Base-by-base conservation (phyloP, 1,140 invertebrate species). In the Drosophila burlai region DNA sequence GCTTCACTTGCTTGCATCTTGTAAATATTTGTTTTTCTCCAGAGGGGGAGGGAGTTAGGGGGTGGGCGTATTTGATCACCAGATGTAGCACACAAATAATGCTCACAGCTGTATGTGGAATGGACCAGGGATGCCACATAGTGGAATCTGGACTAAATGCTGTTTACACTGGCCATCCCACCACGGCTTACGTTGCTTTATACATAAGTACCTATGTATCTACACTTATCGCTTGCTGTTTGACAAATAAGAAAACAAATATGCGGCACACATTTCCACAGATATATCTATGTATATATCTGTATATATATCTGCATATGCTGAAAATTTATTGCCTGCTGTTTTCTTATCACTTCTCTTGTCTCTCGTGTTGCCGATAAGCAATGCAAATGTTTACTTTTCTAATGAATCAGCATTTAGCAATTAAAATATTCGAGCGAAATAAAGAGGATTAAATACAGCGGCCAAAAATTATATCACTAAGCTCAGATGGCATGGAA, bases 61-160 rank as follows among this genome's bases (percentile, higher is more conserved):
- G 76, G 57, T 68, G 65, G 65, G 76, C 31, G 59, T 69, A 81
- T 84, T 84, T 73, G 81, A 84, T 73, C 77, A 61, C 45, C 81
- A 84, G 81, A 84, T 84, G 81, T 84, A 75, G 59, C 77, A 85
- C 73, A 85, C 50, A 76, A 84, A 81, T 68, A 85, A 66, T 81
- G 67, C 55, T 77, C 67, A 69, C 66, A 68, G 63, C 67, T 72
- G 69, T 60, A 59, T 72, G 3, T 72, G 52, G 26, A 42, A 49
- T 59, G 45, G 18, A 58, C 67, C 68, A 73, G 69, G 54, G 69
- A 31, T 73, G 38, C 36, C 42, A 4, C 42, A 26, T 34, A 21
- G 54, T 61, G 13, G 18, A 73, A 73, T 67, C 67, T 50, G 38
- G 29, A 60, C 52, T 42, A 72, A 38, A 45, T 58, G 11, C 26